Percentiles rank a stretch among this genome's conserved stretches.
Evolutionary conservation across 2,888 invertebrate genomes (phyloP).

Genomic region (Ennomos fuscantarius): DNA sequence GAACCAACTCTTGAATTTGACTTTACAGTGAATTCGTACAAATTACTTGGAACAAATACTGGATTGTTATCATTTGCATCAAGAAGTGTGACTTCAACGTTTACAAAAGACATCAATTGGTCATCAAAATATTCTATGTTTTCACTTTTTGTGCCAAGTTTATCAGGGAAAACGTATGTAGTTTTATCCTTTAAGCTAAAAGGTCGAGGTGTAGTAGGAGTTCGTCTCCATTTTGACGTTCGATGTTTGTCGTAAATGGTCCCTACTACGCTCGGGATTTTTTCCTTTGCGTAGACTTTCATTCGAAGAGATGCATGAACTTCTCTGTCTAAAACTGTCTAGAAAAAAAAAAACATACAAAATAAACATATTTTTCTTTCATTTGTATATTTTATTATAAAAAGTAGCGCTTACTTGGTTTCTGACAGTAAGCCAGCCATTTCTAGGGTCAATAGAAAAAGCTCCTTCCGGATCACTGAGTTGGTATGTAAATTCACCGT

Average conservation of each 20-base stretch:
- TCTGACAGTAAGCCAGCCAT: slow-evolving; percentile 94
- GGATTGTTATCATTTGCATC: slow-evolving; percentile 98
- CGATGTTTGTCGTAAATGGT: slow-evolving; percentile 73
- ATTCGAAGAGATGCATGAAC: slow-evolving; percentile 89
- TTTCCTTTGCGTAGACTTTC: slow-evolving; percentile 92
- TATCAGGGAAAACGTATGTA: slow-evolving; percentile 79
- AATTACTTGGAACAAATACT: slow-evolving; percentile 92
- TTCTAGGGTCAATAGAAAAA: slow-evolving; percentile 91
- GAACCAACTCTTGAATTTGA: slow-evolving; percentile 88
- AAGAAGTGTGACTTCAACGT: slow-evolving; percentile 92
- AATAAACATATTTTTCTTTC: no score
- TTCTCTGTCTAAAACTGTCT: slow-evolving; percentile 92
- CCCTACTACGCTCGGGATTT: slow-evolving; percentile 88
- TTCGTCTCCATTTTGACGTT: slow-evolving; percentile 71
- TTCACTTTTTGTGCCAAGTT: slow-evolving; percentile 68
- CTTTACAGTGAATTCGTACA: slow-evolving; percentile 91
- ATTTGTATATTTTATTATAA: no score
- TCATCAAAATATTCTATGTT: slow-evolving; percentile 76
- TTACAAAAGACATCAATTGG: slow-evolving; percentile 85
- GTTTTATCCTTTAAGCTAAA: slow-evolving; percentile 67
- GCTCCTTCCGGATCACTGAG: slow-evolving; percentile 90
- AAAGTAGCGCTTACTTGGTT: slow-evolving; percentile 76
- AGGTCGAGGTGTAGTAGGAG: slow-evolving; percentile 55
- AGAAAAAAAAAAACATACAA: slow-evolving; percentile 47
- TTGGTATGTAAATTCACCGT: slow-evolving; percentile 93